Percentiles rank a stretch among this genome's conserved stretches.
These are phyloP conservation scores for Oikopleura dioica DNA, from an alignment of 23 tunicate species.

Conservation along the genomic window DNA sequence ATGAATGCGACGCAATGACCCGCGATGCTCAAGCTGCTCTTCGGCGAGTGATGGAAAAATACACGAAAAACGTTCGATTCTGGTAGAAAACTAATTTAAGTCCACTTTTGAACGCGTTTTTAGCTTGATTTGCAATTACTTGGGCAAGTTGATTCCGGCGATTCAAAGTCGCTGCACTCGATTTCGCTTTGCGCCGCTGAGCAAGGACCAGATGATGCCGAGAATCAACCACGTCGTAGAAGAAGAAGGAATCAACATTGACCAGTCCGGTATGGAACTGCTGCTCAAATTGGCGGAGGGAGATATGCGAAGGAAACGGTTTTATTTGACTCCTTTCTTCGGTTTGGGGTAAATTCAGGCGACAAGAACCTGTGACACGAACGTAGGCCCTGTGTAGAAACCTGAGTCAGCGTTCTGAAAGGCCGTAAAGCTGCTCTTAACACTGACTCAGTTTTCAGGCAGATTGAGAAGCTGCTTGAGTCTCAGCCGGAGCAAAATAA, in stretches of 20 bases:
- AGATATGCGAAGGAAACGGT: slow-evolving; percentile 88
- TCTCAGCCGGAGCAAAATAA: too few relatives aligned
- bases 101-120: slow-evolving; percentile 32
- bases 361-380: too few relatives aligned
- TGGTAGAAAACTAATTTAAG: slow-evolving; percentile 71
- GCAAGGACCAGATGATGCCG: slow-evolving; percentile 68
- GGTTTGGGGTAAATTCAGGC: too few relatives aligned
- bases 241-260: slow-evolving; percentile 22
- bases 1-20: slow-evolving; percentile 98
- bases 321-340: too few relatives aligned
- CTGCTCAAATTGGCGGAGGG: slow-evolving; percentile 49
- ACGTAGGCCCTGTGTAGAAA: too few relatives aligned
- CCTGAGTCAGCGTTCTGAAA: too few relatives aligned
- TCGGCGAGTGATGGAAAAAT: slow-evolving; percentile 85
- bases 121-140: background rate
- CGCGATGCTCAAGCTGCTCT: slow-evolving; percentile 94
- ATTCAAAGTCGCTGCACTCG: slow-evolving; percentile 72
- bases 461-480: too few relatives aligned
- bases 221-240: slow-evolving; percentile 45
- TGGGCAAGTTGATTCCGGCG: slow-evolving; percentile 58
- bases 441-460: too few relatives aligned
- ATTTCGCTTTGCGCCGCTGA: slow-evolving; percentile 70
- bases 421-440: too few relatives aligned
- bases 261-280: slow-evolving; percentile 59
- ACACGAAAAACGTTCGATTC: slow-evolving; percentile 75